These are phyloP conservation scores for Pediacus dermestoides DNA, from an alignment of 2,888 invertebrate species.

Conservation along the genomic window DNA sequence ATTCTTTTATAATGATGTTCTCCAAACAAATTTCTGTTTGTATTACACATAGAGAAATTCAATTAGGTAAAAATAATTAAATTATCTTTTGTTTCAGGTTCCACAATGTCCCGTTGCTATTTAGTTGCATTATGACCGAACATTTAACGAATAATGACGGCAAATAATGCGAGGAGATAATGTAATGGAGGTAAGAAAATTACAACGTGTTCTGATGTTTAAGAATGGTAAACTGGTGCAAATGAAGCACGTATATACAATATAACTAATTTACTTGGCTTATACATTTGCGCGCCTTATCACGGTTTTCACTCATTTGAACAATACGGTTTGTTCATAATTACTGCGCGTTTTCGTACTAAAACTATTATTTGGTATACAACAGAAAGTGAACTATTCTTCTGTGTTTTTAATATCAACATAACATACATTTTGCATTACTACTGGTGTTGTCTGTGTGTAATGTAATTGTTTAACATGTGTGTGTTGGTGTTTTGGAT, in stretches of 20 bases:
- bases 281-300: slow-evolving; percentile 17
- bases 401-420: no score
- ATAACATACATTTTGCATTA: no score
- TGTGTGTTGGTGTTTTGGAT: no score
- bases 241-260: slow-evolving; percentile 12
- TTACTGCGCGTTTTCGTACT: no score
- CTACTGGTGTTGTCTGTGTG: no score
- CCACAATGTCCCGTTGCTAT: slow-evolving; percentile 12
- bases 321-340: slow-evolving; percentile 19
- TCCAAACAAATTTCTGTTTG: no score
- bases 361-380: no score
- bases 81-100: slow-evolving; percentile 3
- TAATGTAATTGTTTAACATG: no score
- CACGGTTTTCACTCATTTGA: slow-evolving; percentile 20
- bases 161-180: slow-evolving; percentile 38
- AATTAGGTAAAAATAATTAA: slow-evolving; percentile 2
- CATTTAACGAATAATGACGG: slow-evolving; percentile 34
- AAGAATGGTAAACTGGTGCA: slow-evolving; percentile 8
- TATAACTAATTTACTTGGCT: slow-evolving; percentile 15
- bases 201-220: slow-evolving; percentile 12
- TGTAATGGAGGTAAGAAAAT: slow-evolving; percentile 40
- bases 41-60: slow-evolving; percentile 4
- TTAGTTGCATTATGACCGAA: slow-evolving; percentile 31
- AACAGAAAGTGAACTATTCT: no score
- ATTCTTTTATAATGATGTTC: no score